Evolutionary conservation across 2,113 vertebrate genomes (phyloP), one percentile per base, ranked within the genome.

Genomic region (Podiceps cristatus): DNA sequence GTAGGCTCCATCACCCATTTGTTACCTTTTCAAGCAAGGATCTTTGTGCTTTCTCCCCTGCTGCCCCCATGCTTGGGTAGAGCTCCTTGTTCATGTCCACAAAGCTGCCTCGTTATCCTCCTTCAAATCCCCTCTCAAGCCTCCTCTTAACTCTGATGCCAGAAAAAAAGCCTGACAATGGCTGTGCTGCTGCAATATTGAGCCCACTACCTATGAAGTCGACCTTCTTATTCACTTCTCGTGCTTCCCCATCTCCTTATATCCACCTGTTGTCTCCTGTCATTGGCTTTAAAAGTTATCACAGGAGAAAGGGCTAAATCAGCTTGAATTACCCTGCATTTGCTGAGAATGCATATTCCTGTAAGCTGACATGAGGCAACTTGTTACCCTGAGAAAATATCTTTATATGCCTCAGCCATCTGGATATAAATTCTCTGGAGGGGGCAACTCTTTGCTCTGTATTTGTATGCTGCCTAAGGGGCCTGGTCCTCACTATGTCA

Each of bases 11-110:
- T 96, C 96, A 97, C 93, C 95, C 95, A 96, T 96, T 97, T 93
- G 93, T 97, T 96, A 97, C 95, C 96, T 97, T 97, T 97, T 97
- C 85, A 96, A 90, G 96, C 93, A 96, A 96, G 78, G 89, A 96
- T 97, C 96, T 97, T 97, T 97, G 96, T 97, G 96, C 86, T 97
- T 96, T 96, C 93, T 96, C 86, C 93, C 96, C 97, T 97, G 97
- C 96, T 97, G 93, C 96, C 97, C 97, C 92, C 96, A 97, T 96
- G 97, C 93, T 95, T 97, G 97, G 96, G 95, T 94, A 95, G 93
- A 94, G 95, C 90, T 97, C 92, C 96, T 97, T 97, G 96, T 96
- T 96, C 96, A 77, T 86, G 94, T 92, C 96, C 94, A 92, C 95
- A 97, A 96, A 96, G 95, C 97, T 96, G 90, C 90, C 96, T 97